Evolutionary conservation across 1,140 invertebrate genomes (phyloP).

Genomic region (Drosophila bocqueti): DNA sequence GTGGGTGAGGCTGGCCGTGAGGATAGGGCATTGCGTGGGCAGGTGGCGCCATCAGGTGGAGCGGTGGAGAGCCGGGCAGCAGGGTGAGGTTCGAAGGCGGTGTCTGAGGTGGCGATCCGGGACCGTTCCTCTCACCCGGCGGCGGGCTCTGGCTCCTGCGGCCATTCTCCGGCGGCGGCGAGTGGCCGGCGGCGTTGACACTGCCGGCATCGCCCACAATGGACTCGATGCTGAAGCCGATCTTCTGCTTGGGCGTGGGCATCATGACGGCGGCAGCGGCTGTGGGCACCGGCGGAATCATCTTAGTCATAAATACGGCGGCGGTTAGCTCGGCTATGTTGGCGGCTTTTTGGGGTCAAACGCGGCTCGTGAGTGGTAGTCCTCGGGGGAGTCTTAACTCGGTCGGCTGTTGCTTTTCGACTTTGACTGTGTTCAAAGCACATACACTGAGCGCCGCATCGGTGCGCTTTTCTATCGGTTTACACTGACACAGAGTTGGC

Average conservation of each 20-base stretch:
- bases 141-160: slow-evolving; percentile 57
- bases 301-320: slow-evolving; percentile 85
- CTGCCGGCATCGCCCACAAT: slow-evolving; percentile 90
- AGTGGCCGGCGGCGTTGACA: slow-evolving; percentile 57
- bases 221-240: slow-evolving; percentile 97
- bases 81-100: slow-evolving; percentile 61
- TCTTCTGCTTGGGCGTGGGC: slow-evolving; percentile 97
- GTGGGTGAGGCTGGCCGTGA: slow-evolving; percentile 38
- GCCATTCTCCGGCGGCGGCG: slow-evolving; percentile 42
- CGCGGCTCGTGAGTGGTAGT: slow-evolving; percentile 39
- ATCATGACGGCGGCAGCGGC: slow-evolving; percentile 87
- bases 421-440: slow-evolving; percentile 6
- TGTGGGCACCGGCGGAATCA: slow-evolving; percentile 85
- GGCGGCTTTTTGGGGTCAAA: slow-evolving; percentile 54
- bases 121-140: slow-evolving; percentile 60
- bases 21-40: slow-evolving; percentile 56
- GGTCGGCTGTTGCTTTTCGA: not conserved
- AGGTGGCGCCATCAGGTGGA: slow-evolving; percentile 65
- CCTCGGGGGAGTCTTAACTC: slow-evolving; percentile 22
- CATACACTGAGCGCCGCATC: slow-evolving; percentile 64
- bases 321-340: slow-evolving; percentile 77
- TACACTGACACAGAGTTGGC: slow-evolving; percentile 5
- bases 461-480: slow-evolving; percentile 36
- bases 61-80: slow-evolving; percentile 62
- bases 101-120: slow-evolving; percentile 78